Conservation (phyloP, 2,797 vertebrate species). For the Natrix natrix region DNA sequence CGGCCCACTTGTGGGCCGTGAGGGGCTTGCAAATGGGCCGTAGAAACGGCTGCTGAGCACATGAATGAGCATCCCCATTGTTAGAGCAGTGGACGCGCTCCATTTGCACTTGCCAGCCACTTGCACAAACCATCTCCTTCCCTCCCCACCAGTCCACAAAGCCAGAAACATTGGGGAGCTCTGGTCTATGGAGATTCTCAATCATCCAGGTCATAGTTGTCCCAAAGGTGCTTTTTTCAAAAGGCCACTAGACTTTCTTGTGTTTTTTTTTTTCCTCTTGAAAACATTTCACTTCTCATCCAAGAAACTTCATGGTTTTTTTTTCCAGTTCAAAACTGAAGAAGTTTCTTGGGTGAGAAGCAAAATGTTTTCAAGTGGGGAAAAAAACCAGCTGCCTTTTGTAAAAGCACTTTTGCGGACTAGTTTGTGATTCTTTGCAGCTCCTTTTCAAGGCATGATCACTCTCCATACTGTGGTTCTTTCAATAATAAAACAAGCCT, state of each 20-base stretch:
- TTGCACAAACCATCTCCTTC: too few relatives aligned
- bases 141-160: too few relatives aligned
- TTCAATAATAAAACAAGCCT: neutral
- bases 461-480: neutral
- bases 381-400: neutral
- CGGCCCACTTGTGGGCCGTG: too few relatives aligned
- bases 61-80: too few relatives aligned
- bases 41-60: too few relatives aligned
- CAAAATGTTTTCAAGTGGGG: neutral
- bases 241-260: too few relatives aligned
- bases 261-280: too few relatives aligned
- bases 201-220: neutral
- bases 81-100: too few relatives aligned
- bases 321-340: neutral
- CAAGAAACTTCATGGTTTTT: neutral
- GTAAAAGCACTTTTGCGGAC: neutral
- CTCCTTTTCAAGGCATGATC: neutral
- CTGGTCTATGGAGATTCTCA: neutral
- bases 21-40: too few relatives aligned
- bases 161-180: too few relatives aligned
- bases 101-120: too few relatives aligned
- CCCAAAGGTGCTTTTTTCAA: too few relatives aligned
- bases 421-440: neutral
- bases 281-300: neutral
- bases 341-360: neutral